Percentiles rank a stretch among this genome's conserved stretches.
Evolutionary conservation across 2,797 vertebrate species (phyloP).

Genomic region (Distichodus sexfasciatus): DNA sequence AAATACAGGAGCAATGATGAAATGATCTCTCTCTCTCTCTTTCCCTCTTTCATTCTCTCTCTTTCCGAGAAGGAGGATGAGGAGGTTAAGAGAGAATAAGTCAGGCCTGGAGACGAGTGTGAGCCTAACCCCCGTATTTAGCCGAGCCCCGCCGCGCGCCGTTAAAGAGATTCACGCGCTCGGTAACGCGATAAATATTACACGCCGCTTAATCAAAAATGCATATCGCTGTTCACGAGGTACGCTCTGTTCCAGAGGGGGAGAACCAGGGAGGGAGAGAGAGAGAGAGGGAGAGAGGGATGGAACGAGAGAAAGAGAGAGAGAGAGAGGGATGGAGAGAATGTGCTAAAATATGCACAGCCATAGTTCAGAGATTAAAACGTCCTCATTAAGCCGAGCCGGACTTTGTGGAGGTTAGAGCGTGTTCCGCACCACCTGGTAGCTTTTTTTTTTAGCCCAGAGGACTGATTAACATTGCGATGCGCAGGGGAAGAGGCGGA

Average conservation of each 20-base stretch:
- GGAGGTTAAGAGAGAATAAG: conserved; percentile 46
- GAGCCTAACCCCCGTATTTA: conserved; percentile 52
- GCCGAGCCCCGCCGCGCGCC: conserved; percentile 52
- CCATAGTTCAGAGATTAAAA: conserved; percentile 48
- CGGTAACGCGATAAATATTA: conserved; percentile 58
- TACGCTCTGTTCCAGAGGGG: neutral
- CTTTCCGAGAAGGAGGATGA: conserved; percentile 10
- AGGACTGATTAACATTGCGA: conserved; percentile 47
- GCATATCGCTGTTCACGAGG: conserved; percentile 50
- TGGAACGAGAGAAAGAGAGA: neutral
- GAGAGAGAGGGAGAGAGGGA: conserved; percentile 1
- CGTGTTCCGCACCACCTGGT: conserved; percentile 50
- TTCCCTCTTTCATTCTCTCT: neutral
- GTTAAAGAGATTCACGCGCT: conserved; percentile 52
- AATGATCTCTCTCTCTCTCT: conserved; percentile 36
- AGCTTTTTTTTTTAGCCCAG: conserved; percentile 45
- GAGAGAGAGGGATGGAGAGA: neutral
- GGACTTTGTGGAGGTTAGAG: conserved; percentile 51
- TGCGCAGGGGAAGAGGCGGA: conserved; percentile 21
- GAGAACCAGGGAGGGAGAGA: neutral
- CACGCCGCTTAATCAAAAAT: conserved; percentile 57
- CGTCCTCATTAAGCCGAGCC: conserved; percentile 50
- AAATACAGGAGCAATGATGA: too few relatives aligned
- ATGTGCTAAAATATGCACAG: conserved; percentile 42
- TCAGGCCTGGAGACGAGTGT: conserved; percentile 33